Evolutionary conservation across 2,797 vertebrate species (phyloP).

Genomic region (Lutjanus campechanus): DNA sequence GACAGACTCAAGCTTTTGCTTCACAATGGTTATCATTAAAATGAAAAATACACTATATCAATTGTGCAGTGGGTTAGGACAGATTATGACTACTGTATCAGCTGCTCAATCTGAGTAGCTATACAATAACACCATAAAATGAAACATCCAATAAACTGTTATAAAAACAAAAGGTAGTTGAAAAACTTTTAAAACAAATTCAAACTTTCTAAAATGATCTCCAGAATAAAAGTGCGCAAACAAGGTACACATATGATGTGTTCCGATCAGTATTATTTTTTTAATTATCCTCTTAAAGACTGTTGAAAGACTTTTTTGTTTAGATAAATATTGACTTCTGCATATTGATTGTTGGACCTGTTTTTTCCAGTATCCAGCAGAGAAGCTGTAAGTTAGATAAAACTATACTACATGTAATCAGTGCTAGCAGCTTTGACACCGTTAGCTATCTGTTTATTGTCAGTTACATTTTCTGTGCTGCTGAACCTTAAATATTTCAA

Average conservation of each 20-base stretch:
- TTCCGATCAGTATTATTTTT: neutral
- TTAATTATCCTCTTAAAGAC: neutral
- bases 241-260: neutral
- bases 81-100: neutral
- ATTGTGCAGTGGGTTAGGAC: no score
- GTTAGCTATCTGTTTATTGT: no score
- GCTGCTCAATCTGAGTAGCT: neutral
- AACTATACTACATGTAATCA: neutral
- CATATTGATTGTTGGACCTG: neutral
- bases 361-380: neutral
- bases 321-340: neutral
- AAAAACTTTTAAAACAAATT: neutral
- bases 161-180: no score
- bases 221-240: neutral
- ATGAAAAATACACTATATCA: neutral
- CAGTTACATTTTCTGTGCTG: neutral
- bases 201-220: neutral
- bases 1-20: neutral
- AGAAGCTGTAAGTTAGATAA: neutral
- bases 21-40: neutral
- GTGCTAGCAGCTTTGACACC: neutral
- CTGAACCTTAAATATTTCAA: neutral
- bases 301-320: neutral
- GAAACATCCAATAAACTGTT: neutral
- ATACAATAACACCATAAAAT: neutral